Percentiles rank a stretch among this genome's conserved stretches.
Conservation (phyloP, 2,888 invertebrate genomes). For the Petrophora chlorosata region DNA sequence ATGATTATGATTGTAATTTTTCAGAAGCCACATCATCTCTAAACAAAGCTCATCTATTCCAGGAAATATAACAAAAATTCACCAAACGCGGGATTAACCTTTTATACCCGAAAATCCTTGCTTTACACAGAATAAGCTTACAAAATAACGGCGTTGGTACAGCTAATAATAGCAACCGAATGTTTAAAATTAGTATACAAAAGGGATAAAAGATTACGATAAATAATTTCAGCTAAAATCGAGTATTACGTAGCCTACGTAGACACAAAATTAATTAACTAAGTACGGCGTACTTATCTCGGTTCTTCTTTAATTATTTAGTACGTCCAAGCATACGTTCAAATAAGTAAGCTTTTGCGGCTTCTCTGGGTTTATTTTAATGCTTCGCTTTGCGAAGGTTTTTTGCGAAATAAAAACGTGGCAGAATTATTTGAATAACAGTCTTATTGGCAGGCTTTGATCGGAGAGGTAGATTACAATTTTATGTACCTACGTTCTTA, state of each 20-base stretch:
- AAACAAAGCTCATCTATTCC: too few relatives aligned
- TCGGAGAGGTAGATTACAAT: neutral
- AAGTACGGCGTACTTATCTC: constrained; percentile 20
- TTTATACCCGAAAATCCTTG: too few relatives aligned
- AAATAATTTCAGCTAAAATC: neutral
- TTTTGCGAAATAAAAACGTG: constrained; percentile 41
- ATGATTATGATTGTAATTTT: too few relatives aligned
- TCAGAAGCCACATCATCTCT: too few relatives aligned
- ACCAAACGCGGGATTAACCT: too few relatives aligned
- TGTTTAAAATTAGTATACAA: neutral
- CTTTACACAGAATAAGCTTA: too few relatives aligned
- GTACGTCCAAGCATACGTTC: constrained; percentile 34
- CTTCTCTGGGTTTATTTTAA: constrained; percentile 44
- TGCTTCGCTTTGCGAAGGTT: constrained; percentile 42
- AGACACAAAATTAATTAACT: constrained; percentile 24
- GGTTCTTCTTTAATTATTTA: constrained; percentile 38
- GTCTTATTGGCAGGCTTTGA: neutral
- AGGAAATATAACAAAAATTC: too few relatives aligned
- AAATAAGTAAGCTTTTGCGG: constrained; percentile 33
- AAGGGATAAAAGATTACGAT: neutral
- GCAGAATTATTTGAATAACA: neutral
- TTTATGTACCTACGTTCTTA: neutral
- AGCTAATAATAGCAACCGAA: neutral
- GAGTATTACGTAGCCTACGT: constrained; percentile 1
- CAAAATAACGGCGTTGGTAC: neutral